Evolutionary conservation across 2,797 vertebrate genomes (phyloP).

Genomic region (Streptopelia turtur): DNA sequence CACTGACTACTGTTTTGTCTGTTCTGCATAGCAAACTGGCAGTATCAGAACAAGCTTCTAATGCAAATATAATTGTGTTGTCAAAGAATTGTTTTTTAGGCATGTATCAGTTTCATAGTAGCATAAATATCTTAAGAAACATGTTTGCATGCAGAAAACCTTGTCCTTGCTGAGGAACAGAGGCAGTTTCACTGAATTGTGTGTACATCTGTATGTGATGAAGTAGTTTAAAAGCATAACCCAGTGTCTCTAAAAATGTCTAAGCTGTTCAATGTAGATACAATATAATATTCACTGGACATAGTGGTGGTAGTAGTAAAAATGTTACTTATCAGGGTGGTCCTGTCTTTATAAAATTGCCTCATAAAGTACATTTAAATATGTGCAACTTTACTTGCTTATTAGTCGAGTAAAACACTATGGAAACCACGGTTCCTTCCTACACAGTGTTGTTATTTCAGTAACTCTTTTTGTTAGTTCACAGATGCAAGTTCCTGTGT

Average conservation of each 20-base stretch:
- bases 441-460: not conserved
- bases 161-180: not conserved
- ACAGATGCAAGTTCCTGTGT: not conserved
- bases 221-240: not conserved
- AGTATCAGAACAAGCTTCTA: not conserved
- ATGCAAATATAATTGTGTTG: not conserved
- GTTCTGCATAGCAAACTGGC: not conserved
- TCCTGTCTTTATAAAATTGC: accelerated
- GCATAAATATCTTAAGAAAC: not conserved
- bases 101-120: not conserved
- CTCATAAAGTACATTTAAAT: not conserved
- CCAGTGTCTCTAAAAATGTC: not conserved
- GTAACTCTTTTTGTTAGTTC: not conserved
- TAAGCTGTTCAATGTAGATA: not conserved
- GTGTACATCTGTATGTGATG: not conserved
- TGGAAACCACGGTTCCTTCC: not conserved
- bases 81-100: not conserved
- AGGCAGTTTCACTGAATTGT: not conserved
- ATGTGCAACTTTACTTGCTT: accelerated
- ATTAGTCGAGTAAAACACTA: not conserved
- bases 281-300: not conserved
- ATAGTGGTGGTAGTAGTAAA: not conserved
- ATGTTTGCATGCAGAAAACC: not conserved
- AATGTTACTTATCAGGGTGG: not conserved
- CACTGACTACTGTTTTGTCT: not conserved